Evolutionary conservation across 1,140 invertebrate genomes (phyloP), one percentile per base, ranked within the genome.

Genomic region (Triops cancriformis): DNA sequence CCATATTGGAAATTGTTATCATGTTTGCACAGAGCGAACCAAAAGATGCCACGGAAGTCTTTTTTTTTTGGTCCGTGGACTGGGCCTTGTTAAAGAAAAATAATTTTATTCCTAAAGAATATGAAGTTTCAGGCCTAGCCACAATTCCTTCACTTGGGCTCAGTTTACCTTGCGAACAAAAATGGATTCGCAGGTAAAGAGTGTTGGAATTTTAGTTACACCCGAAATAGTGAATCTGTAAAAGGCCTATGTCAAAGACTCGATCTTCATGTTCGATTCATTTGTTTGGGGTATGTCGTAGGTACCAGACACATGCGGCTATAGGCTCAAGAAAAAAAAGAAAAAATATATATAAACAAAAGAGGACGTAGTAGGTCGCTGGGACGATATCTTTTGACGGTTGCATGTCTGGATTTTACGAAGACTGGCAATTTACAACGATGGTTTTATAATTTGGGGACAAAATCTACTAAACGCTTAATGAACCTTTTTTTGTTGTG

Each of bases 101-200:
- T 37, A 64, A 64, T 14, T 64, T 5, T n/a, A 23, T 23, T 64
- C 51, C 51, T 64, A n/a, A 64, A n/a, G 23, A 64, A 64, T n/a
- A 23, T 4, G 10, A n/a, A 64, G 5, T 64, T 64, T 64, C 51
- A 18, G 4, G 51, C 14, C 51, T 64, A 64, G 51, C 51, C 18
- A 12, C 51, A 64, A 64, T 64, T 64, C 51, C 51, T 64, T 64
- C 51, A 64, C 51, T 64, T 64, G 51, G 51, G 51, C 51, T 64
- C 51, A 64, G 51, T 64, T 64, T 64, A 64, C 51, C 51, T 64
- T 9, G 51, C 23, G 51, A 64, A 64, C n/a, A n/a, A 18, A n/a
- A 64, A 64, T 64, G 9, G 9, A 64, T 64, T 64, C 51, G 51
- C 51, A 14, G 51, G 51, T 64, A 64, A 64, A 64, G 51, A 64